A percentile compares a stretch with the other conserved stretches of the same genome.
These are phyloP conservation scores for Anomalospiza imberbis DNA, from an alignment of 2,797 vertebrate species.

Conservation along the genomic window DNA sequence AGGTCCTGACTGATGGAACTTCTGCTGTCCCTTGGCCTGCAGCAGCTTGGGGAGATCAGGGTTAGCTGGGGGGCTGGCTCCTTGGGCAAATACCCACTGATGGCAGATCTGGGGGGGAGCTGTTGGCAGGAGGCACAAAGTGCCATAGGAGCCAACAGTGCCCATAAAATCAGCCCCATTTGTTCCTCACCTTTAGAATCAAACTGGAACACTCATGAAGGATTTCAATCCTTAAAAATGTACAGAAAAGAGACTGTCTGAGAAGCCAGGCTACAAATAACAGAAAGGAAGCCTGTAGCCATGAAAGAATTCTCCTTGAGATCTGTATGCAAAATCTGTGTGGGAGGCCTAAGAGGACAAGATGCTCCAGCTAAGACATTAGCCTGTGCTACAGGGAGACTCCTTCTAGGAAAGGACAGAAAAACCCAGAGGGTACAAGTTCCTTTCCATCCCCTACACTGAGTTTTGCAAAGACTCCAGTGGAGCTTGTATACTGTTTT, in stretches of 20 bases:
- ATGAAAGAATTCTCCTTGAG: background rate
- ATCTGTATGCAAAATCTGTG: background rate
- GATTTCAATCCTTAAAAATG: background rate
- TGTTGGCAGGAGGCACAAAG: background rate
- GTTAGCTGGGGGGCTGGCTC: background rate
- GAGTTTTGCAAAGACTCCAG: background rate
- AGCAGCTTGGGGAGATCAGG: background rate
- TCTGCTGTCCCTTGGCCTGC: background rate
- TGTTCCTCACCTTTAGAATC: background rate
- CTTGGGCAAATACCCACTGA: background rate
- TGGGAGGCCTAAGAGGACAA: background rate
- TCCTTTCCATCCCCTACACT: background rate
- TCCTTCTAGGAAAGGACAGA: background rate
- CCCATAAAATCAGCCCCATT: background rate
- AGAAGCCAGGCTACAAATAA: background rate
- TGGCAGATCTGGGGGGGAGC: background rate
- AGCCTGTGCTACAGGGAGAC: background rate
- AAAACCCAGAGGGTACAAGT: background rate
- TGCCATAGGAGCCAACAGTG: background rate
- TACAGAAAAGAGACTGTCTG: background rate
- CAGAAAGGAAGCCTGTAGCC: background rate
- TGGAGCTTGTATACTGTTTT: accelerated
- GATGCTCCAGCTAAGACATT: background rate
- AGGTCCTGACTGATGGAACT: background rate
- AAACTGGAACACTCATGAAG: background rate